A percentile compares a stretch with the other conserved stretches of the same genome.
Conservation (phyloP, 1,140 invertebrate species). For the Micrasema minimum region DNA sequence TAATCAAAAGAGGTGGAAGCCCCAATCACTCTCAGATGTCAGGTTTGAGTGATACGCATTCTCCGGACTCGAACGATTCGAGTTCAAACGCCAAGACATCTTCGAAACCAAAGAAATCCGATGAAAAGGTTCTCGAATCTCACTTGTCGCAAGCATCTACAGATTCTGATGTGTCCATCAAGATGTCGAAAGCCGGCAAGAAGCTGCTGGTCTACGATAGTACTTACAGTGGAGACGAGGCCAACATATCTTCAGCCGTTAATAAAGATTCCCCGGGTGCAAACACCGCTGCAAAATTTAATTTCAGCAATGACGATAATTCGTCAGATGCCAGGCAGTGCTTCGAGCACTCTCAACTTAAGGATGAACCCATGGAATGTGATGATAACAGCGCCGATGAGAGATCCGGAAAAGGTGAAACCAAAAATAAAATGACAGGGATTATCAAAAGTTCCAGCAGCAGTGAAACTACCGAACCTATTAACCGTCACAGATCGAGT, state of each 20-base stretch:
- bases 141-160: conserved; percentile 45
- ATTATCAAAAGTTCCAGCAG: conserved; percentile 34
- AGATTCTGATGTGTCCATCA: conserved; percentile 44
- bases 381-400: conserved; percentile 35
- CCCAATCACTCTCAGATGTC: conserved; percentile 68
- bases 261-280: conserved; percentile 6
- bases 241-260: conserved; percentile 3
- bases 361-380: conserved; percentile 33
- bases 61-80: conserved; percentile 59
- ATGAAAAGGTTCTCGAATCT: conserved; percentile 40
- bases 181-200: conserved; percentile 11
- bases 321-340: conserved; percentile 48
- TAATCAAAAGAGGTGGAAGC: conserved; percentile 52
- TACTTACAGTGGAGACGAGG: conserved; percentile 25
- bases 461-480: conserved; percentile 30
- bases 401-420: conserved; percentile 23
- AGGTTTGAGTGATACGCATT: conserved; percentile 70
- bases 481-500: conserved; percentile 35
- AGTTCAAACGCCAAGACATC: conserved; percentile 53
- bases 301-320: conserved; percentile 45
- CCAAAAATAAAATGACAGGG: background rate
- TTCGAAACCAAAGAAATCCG: conserved; percentile 22
- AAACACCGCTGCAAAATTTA: too few relatives aligned
- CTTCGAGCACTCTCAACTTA: conserved; percentile 37
- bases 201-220: conserved; percentile 20